phyloP scores from a whole-genome alignment of 2,888 invertebrate species.

The Meteorus colon region DNA sequence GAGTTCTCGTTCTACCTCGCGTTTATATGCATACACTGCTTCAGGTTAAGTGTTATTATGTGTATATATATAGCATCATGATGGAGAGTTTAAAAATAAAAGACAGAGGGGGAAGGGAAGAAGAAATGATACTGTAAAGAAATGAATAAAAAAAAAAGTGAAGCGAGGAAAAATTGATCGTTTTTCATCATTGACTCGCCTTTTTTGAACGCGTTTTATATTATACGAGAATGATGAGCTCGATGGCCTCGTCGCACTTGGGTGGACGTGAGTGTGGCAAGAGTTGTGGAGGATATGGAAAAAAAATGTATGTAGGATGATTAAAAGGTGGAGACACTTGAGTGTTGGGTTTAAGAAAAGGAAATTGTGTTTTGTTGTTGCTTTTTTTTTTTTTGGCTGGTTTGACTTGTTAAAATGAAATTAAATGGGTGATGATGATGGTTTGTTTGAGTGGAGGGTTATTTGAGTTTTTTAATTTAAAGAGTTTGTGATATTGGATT shows the following conservation, averaged over 20 bases:
- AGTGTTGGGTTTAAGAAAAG: too few species aligned
- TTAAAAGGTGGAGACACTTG: neutral
- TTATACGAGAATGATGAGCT: conserved; percentile 12
- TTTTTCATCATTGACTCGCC: neutral
- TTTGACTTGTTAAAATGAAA: too few species aligned
- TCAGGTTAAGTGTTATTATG: conserved; percentile 12
- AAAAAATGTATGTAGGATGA: neutral
- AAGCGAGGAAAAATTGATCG: neutral
- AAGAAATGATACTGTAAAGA: neutral
- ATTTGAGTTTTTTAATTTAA: neutral
- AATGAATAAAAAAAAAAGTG: too few species aligned
- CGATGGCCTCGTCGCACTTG: conserved; percentile 23
- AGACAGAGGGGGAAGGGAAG: neutral
- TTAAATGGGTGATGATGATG: too few species aligned
- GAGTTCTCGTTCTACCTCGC: conserved; percentile 17
- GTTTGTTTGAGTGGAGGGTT: too few species aligned
- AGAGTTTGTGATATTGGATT: neutral
- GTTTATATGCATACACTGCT: conserved; percentile 18
- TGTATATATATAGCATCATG: neutral
- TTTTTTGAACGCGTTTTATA: conserved; percentile 15
- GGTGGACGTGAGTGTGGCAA: neutral
- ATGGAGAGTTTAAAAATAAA: neutral
- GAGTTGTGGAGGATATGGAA: neutral
- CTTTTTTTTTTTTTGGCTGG: too few species aligned
- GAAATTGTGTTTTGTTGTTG: too few species aligned